Conservation (phyloP, 1,140 invertebrate species). For the Battus philenor region DNA sequence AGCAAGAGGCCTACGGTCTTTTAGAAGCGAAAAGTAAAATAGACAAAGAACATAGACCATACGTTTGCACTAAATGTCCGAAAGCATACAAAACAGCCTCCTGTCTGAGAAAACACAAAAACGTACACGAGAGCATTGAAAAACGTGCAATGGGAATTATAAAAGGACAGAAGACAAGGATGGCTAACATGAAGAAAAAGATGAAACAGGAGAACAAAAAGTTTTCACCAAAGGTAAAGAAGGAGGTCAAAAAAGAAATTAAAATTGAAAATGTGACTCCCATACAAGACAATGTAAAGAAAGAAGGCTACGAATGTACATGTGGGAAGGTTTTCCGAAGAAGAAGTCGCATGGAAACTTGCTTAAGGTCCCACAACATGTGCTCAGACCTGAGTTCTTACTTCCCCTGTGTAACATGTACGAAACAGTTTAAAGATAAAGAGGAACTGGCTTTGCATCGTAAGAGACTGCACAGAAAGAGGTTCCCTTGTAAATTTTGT, state of each 20-base stretch:
- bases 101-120: conserved; percentile 36
- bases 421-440: conserved; percentile 53
- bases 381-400: conserved; percentile 28
- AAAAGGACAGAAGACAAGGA: conserved; percentile 44
- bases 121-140: conserved; percentile 46
- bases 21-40: conserved; percentile 39
- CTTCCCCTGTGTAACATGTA: conserved; percentile 46
- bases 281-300: conserved; percentile 27
- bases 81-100: conserved; percentile 32
- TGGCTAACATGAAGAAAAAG: conserved; percentile 33
- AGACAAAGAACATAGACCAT: conserved; percentile 10
- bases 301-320: conserved; percentile 56
- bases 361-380: conserved; percentile 49
- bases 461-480: conserved; percentile 48
- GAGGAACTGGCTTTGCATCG: conserved; percentile 45
- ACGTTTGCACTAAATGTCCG: conserved; percentile 46
- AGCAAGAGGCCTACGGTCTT: conserved; percentile 62
- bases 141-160: conserved; percentile 40
- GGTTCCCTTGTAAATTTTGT: conserved; percentile 66
- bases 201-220: conserved; percentile 21
- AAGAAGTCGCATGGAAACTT: conserved; percentile 55
- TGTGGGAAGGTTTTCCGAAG: conserved; percentile 54
- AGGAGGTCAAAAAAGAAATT: conserved; percentile 16
- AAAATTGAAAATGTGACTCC: conserved; percentile 17
- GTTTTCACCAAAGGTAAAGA: conserved; percentile 3